These are phyloP conservation scores for Carposina sasakii DNA, from an alignment of 1,140 invertebrate genomes.

Conservation along the genomic window DNA sequence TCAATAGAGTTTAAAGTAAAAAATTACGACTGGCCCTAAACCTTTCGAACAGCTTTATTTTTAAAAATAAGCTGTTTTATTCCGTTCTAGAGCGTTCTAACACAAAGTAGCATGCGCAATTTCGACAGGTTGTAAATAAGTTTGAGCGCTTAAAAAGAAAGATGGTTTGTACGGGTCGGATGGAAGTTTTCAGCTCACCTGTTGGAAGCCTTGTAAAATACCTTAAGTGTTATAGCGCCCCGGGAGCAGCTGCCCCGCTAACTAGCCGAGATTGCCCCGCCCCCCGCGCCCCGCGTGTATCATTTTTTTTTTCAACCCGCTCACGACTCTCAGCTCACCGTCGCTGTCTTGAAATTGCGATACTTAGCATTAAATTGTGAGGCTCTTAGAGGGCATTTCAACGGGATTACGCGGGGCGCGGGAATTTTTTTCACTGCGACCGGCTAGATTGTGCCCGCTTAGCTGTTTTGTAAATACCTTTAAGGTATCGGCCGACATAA, in stretches of 20 bases:
- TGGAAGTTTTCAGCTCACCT: no score
- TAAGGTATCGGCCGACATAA: conserved; percentile 60
- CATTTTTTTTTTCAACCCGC: conserved; percentile 65
- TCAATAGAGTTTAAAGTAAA: no score
- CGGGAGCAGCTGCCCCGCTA: conserved; percentile 52
- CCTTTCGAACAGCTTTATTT: no score
- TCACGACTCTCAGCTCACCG: conserved; percentile 39
- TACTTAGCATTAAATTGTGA: conserved; percentile 67
- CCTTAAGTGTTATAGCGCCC: conserved; percentile 54
- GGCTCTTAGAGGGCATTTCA: conserved; percentile 54
- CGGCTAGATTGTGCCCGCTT: conserved; percentile 46
- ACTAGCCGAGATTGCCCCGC: conserved; percentile 53
- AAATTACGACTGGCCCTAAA: no score
- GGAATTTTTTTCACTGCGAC: conserved; percentile 48
- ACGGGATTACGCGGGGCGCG: conserved; percentile 45
- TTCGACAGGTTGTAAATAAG: no score
- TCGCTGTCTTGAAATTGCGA: conserved; percentile 60
- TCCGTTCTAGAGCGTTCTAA: no score
- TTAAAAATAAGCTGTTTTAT: no score
- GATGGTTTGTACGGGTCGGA: no score
- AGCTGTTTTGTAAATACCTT: conserved; percentile 63
- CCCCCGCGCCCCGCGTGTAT: conserved; percentile 37
- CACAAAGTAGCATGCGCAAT: no score
- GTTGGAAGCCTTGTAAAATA: conserved; percentile 43
- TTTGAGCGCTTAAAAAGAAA: no score